A percentile compares a stretch with the other conserved stretches of the same genome.
Conservation (phyloP, 2,797 vertebrate species). For the Lepus oiostolus region DNA sequence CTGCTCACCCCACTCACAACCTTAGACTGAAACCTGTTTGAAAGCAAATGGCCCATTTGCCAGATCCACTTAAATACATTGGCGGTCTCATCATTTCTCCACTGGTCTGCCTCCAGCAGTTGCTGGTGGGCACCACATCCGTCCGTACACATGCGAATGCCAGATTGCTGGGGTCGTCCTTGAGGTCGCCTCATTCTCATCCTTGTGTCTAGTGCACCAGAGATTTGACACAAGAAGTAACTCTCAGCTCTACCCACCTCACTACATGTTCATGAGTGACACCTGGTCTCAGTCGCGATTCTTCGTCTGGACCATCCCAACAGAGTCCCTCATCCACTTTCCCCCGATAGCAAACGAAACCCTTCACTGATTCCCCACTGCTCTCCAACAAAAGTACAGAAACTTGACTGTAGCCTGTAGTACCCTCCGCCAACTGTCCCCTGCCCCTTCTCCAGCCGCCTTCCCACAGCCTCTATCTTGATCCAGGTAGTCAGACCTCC, state of each 20-base stretch:
- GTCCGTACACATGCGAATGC: too few species aligned
- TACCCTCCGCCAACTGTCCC: neutral
- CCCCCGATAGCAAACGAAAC: neutral
- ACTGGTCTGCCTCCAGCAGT: neutral
- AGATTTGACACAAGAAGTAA: too few species aligned
- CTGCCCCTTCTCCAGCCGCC: neutral
- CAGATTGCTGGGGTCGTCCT: neutral
- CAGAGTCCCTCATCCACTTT: accelerated
- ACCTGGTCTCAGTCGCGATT: accelerated
- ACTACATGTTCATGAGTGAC: accelerated
- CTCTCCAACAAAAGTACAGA: neutral
- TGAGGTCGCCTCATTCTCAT: too few species aligned
- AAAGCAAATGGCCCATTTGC: neutral
- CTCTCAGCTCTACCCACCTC: neutral
- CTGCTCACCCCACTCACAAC: neutral
- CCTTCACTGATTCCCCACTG: too few species aligned
- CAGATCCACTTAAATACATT: too few species aligned
- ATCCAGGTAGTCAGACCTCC: neutral
- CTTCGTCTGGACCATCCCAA: accelerated
- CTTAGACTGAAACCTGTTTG: neutral
- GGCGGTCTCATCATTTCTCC: neutral
- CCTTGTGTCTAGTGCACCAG: neutral
- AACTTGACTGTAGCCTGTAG: accelerated
- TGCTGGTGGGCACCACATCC: too few species aligned
- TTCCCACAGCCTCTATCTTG: accelerated